Percentiles rank a stretch among this genome's conserved stretches.
phyloP scores from a whole-genome alignment of 2,113 vertebrate species.

The Picathartes gymnocephalus region DNA sequence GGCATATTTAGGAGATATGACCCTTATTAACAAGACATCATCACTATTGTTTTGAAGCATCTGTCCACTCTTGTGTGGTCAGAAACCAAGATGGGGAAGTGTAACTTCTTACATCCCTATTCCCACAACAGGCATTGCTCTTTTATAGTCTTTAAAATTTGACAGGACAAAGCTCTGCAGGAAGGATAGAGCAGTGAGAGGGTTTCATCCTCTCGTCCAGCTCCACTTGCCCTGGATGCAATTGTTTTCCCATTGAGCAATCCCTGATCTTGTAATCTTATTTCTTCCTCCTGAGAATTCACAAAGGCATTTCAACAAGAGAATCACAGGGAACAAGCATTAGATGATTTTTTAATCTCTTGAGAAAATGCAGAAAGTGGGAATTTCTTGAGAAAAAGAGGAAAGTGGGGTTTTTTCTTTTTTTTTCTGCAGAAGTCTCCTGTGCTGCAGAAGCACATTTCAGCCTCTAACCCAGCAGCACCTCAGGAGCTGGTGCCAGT shows the following conservation, averaged over 20 bases:
- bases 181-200: neutral
- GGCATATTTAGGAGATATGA: neutral
- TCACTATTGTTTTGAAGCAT: neutral
- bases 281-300: neutral
- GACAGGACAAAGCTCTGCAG: neutral
- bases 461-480: neutral
- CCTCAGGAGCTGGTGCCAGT: neutral
- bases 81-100: neutral
- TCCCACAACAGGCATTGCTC: neutral
- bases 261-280: neutral
- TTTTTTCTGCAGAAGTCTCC: neutral
- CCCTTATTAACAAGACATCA: neutral
- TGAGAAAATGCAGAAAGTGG: neutral
- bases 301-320: neutral
- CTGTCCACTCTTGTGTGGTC: neutral
- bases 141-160: neutral
- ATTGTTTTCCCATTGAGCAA: neutral
- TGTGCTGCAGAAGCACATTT: neutral
- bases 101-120: neutral
- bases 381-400: neutral
- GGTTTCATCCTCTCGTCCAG: neutral
- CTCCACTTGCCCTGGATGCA: neutral
- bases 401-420: neutral
- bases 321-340: neutral
- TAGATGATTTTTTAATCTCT: neutral